These are phyloP conservation scores for Brachyalestes nurse DNA, from an alignment of 2,797 vertebrate genomes.

Conservation along the genomic window DNA sequence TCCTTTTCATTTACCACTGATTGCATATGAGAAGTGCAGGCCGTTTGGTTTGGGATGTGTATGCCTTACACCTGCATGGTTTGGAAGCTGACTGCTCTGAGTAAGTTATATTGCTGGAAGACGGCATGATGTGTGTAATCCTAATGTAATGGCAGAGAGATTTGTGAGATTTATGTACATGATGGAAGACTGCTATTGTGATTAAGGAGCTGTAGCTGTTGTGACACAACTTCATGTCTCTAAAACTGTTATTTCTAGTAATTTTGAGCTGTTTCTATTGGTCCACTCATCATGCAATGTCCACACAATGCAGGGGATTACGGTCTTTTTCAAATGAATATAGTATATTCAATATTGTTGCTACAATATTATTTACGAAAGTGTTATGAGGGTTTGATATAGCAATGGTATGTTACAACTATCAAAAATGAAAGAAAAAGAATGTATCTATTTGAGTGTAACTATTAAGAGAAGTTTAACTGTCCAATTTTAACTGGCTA, in stretches of 20 bases:
- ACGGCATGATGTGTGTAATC: neutral
- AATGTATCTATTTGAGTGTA: neutral
- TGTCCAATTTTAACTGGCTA: no score
- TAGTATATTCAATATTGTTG: no score
- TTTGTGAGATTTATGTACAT: neutral
- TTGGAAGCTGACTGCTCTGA: conserved; percentile 52
- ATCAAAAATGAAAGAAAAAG: no score
- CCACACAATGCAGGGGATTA: no score
- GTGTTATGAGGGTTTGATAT: no score
- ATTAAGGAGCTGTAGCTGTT: neutral
- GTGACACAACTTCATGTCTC: no score
- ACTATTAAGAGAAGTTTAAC: neutral
- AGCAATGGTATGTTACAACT: no score
- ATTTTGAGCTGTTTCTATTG: no score
- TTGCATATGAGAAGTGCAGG: conserved; percentile 34
- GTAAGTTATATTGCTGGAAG: conserved; percentile 57
- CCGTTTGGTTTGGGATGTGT: conserved; percentile 52
- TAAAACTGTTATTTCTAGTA: no score
- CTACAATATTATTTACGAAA: no score
- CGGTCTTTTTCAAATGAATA: no score
- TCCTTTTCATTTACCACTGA: conserved; percentile 42
- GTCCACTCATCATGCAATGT: no score
- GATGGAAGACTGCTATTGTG: neutral
- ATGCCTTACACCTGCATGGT: conserved; percentile 51
- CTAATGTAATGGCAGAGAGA: neutral